These are phyloP conservation scores for Chrysoperla carnea DNA, from an alignment of 1,140 invertebrate genomes.

Conservation along the genomic window DNA sequence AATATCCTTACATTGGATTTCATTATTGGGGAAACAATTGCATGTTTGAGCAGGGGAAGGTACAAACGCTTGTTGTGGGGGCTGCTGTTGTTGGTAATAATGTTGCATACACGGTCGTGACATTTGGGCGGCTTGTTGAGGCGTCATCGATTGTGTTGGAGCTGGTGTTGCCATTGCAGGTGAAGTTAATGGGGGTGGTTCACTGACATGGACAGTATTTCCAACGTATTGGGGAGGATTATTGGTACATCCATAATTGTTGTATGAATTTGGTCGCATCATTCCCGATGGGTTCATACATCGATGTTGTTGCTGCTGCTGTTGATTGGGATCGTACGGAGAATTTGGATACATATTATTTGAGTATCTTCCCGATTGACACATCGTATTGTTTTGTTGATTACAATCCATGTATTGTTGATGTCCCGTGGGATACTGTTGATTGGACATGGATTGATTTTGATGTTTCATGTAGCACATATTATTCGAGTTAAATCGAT, in stretches of 20 bases:
- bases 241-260: constrained; percentile 1
- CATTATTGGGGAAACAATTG: constrained; percentile 11
- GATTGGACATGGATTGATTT: no score
- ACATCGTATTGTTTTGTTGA: no score
- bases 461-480: no score
- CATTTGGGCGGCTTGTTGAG: constrained; percentile 28
- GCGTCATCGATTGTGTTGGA: constrained; percentile 24
- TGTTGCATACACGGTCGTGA: constrained; percentile 20
- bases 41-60: no score
- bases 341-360: constrained; percentile 6
- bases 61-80: no score
- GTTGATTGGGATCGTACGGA: constrained; percentile 11
- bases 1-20: constrained; percentile 47
- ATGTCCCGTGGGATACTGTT: no score
- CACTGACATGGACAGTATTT: constrained; percentile 9
- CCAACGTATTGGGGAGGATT: constrained; percentile 5
- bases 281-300: background rate
- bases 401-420: no score
- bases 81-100: constrained; percentile 4
- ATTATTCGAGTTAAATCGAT: no score
- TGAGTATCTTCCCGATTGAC: no score
- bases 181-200: constrained; percentile 26
- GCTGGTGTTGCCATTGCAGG: constrained; percentile 37
- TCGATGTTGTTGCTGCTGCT: constrained; percentile 16
- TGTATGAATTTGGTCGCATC: background rate